These are phyloP conservation scores for Spialia ferax DNA, from an alignment of 2,888 invertebrate genomes.

Conservation along the genomic window DNA sequence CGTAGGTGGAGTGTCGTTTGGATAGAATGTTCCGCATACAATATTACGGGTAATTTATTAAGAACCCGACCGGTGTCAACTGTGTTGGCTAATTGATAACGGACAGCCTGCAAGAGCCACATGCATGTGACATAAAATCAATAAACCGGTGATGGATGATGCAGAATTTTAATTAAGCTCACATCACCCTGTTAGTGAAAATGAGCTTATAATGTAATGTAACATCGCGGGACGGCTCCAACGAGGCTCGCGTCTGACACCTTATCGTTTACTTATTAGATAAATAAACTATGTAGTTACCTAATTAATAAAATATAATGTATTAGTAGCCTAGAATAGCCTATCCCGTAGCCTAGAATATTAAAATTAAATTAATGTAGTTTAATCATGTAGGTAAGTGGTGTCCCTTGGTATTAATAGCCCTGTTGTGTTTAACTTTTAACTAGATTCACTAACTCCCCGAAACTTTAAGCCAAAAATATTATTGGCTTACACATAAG, in stretches of 20 bases:
- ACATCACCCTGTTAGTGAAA: conserved; percentile 77
- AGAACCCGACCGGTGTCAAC: conserved; percentile 51
- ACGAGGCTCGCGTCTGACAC: conserved; percentile 14
- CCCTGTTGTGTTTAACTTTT: no score
- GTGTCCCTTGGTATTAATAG: no score
- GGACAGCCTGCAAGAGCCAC: conserved; percentile 61
- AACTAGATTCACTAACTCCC: no score
- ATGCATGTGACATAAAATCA: conserved; percentile 81
- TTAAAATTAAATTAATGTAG: no score
- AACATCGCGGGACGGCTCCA: conserved; percentile 19
- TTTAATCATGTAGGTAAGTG: no score
- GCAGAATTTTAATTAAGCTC: conserved; percentile 82
- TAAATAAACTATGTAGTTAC: no score
- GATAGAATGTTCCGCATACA: conserved; percentile 34
- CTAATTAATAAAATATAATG: no score
- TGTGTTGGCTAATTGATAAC: conserved; percentile 74
- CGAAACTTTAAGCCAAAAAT: no score
- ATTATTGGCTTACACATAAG: no score
- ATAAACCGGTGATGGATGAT: conserved; percentile 80
- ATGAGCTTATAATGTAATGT: conserved; percentile 81
- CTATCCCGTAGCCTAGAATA: no score
- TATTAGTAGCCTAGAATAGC: no score
- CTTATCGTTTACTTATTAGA: conserved; percentile 3
- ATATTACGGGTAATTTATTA: conserved; percentile 39
- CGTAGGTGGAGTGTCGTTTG: conserved; percentile 32